Evolutionary conservation across 2,113 vertebrate species (phyloP).

Genomic region (Strigops habroptila): DNA sequence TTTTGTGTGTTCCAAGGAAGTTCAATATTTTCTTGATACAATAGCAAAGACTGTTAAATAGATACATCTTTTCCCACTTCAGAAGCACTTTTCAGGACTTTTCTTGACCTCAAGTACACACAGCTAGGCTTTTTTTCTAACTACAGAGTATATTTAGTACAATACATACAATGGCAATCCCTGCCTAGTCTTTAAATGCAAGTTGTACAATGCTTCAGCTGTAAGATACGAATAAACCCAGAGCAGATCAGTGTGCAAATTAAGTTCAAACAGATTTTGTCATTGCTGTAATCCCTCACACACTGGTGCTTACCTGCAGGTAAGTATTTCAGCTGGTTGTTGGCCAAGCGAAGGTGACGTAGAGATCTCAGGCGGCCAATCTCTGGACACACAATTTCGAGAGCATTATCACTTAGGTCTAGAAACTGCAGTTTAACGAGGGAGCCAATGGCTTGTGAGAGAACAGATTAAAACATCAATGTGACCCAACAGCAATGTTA

Average conservation of each 20-base stretch:
- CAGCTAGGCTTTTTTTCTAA: background rate
- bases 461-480: constrained; percentile 44
- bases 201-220: background rate
- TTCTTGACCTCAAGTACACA: background rate
- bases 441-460: constrained; percentile 87
- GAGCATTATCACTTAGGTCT: constrained; percentile 93
- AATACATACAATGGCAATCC: background rate
- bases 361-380: constrained; percentile 90
- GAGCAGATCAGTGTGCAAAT: background rate
- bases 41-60: background rate
- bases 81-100: background rate
- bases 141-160: background rate
- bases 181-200: background rate
- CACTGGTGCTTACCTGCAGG: constrained; percentile 79
- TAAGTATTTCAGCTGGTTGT: constrained; percentile 90
- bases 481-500: background rate
- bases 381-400: constrained; percentile 92
- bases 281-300: background rate
- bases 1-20: background rate
- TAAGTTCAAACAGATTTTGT: background rate
- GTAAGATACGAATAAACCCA: background rate
- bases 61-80: background rate
- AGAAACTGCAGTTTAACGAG: constrained; percentile 89
- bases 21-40: background rate
- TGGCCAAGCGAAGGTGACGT: constrained; percentile 89